phyloP scores from a whole-genome alignment of 1,140 invertebrate species.

The Eufriesea mexicana region DNA sequence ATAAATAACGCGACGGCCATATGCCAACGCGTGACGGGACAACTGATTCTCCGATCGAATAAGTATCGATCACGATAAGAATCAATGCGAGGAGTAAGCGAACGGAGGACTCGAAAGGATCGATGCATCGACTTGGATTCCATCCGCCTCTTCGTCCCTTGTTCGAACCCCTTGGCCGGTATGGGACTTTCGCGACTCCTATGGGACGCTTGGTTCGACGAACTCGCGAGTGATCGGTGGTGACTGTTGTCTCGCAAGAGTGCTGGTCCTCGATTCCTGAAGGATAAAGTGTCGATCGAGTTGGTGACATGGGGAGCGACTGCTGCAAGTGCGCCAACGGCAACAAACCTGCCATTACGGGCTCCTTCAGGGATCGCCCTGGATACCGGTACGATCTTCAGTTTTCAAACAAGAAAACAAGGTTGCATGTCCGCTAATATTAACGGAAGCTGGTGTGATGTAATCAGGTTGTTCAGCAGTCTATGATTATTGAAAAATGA shows the following conservation, averaged over 20 bases:
- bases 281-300: not conserved
- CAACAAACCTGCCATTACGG: conserved; percentile 70
- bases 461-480: too few relatives aligned
- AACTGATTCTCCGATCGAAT: not conserved
- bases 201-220: not conserved
- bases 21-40: not conserved
- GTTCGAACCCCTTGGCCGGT: not conserved
- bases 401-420: too few relatives aligned
- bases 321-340: conserved; percentile 82
- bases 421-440: too few relatives aligned
- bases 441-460: too few relatives aligned
- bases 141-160: conserved; percentile 29
- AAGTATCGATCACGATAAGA: not conserved
- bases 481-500: too few relatives aligned
- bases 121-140: conserved; percentile 39
- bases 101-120: not conserved
- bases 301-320: conserved; percentile 81
- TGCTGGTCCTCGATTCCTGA: conserved; percentile 23
- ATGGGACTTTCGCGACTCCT: not conserved
- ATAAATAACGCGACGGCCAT: not conserved
- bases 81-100: not conserved
- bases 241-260: not conserved
- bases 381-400: conserved; percentile 66
- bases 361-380: conserved; percentile 65
- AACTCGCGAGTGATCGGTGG: conserved; percentile 22